phyloP scores from a whole-genome alignment of 2,797 vertebrate genomes.

The Sarcophilus harrisii region DNA sequence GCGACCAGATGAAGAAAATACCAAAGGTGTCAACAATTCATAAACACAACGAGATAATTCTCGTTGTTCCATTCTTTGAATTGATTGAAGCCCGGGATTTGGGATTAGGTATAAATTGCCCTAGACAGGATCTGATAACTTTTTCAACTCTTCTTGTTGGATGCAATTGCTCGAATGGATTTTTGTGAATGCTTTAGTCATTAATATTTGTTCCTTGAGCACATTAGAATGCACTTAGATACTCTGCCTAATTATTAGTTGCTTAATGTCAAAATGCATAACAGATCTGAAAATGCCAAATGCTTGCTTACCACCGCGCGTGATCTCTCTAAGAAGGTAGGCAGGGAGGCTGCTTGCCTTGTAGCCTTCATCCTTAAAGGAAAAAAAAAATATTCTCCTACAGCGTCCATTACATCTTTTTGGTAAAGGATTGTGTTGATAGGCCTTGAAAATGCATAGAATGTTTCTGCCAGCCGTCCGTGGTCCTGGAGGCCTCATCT shows the following conservation, averaged over 20 bases:
- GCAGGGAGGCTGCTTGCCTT: neutral
- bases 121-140: neutral
- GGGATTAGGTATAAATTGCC: neutral
- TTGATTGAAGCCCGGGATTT: neutral
- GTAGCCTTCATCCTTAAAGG: conserved; percentile 49
- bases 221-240: conserved; percentile 77
- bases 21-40: neutral
- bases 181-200: conserved; percentile 50
- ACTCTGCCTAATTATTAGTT: conserved; percentile 78
- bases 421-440: conserved; percentile 47
- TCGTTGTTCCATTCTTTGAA: neutral
- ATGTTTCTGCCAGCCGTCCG: conserved; percentile 45
- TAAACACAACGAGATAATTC: neutral
- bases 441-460: conserved; percentile 59
- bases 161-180: conserved; percentile 27
- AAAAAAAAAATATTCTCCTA: conserved; percentile 57
- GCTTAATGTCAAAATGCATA: conserved; percentile 78
- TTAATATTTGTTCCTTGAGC: conserved; percentile 68
- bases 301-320: conserved; percentile 8
- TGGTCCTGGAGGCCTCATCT: conserved; percentile 38
- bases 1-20: neutral
- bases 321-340: neutral
- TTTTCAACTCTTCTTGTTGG: neutral
- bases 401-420: conserved; percentile 42
- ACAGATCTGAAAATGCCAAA: conserved; percentile 62